Base-by-base conservation (phyloP, 2,797 vertebrate species). In the Halcyon badia region DNA sequence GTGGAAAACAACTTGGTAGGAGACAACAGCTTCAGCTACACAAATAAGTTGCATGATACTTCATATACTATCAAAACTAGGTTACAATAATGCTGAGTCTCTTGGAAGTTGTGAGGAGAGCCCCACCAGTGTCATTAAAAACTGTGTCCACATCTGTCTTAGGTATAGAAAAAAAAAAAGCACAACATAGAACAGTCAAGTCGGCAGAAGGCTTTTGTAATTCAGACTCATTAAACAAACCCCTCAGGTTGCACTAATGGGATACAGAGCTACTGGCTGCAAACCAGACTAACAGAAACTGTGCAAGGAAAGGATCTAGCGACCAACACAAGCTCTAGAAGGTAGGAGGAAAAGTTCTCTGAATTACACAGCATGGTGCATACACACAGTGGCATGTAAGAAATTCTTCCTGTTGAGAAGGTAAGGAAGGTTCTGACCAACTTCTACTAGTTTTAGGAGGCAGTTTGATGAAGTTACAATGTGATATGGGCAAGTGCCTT, bases 241-340 rank as follows among this genome's bases (percentile, higher is more conserved):
- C 65, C 41, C 49, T 41, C 41, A 31, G 68, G 77, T 87, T 80
- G 83, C 78, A 71, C 86, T 92, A 93, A 80, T 2, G 25, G 90
- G 68, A 68, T 65, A 92, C 68, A 89, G 52, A 87, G 92, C 86
- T 94, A 96, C 68, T 61, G 64, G 81, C 61, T 94, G 78, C 92
- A 96, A 93, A 92, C 37, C 81, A 93, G 78, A 90, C 81, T n/a
- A 91, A 82, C 62, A 94, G 57, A 65, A 77, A 85, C 70, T 89
- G 77, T 41, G 80, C 91, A 83, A 65, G 90, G 91, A 42, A 77
- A 83, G 86, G 52, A 65, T 84, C 94, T 87, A 94, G 78, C 3
- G 68, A 95, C 78, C 88, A 89, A 76, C 69, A 95, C 91, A 83
- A 92, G 88, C 86, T 93, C 95, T 92, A 95, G 61, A 77, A 91